Evolutionary conservation across 1,140 invertebrate species (phyloP).

Genomic region (Amphibalanus amphitrite): DNA sequence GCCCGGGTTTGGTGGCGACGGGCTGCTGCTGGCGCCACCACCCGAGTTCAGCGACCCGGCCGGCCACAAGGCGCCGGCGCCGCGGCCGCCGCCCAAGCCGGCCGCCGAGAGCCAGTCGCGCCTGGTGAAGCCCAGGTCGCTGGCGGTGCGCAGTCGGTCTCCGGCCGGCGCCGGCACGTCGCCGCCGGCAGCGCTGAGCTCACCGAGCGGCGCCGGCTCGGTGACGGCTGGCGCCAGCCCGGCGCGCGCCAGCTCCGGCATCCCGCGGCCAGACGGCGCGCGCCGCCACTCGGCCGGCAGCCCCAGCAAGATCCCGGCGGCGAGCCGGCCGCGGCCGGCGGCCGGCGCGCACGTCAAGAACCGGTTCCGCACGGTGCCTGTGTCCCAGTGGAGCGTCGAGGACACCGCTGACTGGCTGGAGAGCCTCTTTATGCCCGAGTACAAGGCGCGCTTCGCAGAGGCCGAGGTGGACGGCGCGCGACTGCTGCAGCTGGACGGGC

Average conservation of each 20-base stretch:
- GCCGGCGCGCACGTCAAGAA: neutral
- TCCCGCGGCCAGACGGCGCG: neutral
- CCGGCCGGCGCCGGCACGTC: slow-evolving; percentile 11
- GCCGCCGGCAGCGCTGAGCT: neutral
- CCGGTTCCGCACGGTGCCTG: slow-evolving; percentile 25
- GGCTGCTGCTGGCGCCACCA: slow-evolving; percentile 51
- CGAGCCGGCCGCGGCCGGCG: neutral
- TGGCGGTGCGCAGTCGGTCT: slow-evolving; percentile 15
- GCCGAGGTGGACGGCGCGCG: slow-evolving; percentile 30
- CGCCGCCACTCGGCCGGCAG: slow-evolving; percentile 2
- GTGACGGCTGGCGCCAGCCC: too few relatives aligned
- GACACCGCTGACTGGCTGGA: slow-evolving; percentile 37
- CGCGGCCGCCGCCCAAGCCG: neutral
- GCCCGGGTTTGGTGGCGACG: slow-evolving; percentile 15
- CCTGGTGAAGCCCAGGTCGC: slow-evolving; percentile 14
- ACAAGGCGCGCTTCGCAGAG: slow-evolving; percentile 29
- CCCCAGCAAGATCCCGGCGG: slow-evolving; percentile 9
- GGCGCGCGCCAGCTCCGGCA: neutral
- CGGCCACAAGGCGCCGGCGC: slow-evolving; percentile 17
- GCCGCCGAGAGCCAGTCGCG: slow-evolving; percentile 5
- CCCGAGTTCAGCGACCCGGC: slow-evolving; percentile 44
- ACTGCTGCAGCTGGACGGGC: slow-evolving; percentile 32
- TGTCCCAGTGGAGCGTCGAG: slow-evolving; percentile 29
- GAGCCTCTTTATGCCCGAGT: slow-evolving; percentile 32
- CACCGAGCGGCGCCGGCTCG: neutral